Conservation (phyloP, 2,113 vertebrate species). For the Columba livia region DNA sequence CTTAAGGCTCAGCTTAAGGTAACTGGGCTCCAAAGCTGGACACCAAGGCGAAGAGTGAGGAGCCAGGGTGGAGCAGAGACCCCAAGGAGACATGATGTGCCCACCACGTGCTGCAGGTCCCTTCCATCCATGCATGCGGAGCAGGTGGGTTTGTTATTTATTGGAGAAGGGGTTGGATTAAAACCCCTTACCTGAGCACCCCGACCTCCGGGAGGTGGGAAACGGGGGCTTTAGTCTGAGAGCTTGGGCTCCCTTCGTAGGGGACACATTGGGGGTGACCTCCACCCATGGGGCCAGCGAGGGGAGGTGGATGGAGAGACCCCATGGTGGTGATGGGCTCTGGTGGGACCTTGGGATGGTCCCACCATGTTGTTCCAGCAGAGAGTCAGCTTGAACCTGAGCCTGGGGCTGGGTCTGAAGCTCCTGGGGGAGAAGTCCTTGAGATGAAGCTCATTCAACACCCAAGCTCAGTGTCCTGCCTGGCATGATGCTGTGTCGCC, state of each 20-base stretch:
- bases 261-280: neutral
- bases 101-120: neutral
- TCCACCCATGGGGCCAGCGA: rapidly evolving
- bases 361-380: rapidly evolving
- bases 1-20: neutral
- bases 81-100: neutral
- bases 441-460: neutral
- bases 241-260: rapidly evolving
- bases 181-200: neutral
- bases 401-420: neutral
- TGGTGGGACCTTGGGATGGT: neutral
- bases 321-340: neutral
- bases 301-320: no score
- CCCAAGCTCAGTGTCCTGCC: neutral
- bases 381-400: rapidly evolving
- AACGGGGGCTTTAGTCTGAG: neutral
- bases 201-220: neutral
- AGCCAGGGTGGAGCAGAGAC: neutral
- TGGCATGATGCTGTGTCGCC: no score
- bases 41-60: neutral
- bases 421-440: neutral
- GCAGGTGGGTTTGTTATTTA: neutral
- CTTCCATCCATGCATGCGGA: rapidly evolving
- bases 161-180: neutral
- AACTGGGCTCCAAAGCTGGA: neutral